These are phyloP conservation scores for Melinaea marsaeus DNA, from an alignment of 2,888 invertebrate species.

Conservation along the genomic window DNA sequence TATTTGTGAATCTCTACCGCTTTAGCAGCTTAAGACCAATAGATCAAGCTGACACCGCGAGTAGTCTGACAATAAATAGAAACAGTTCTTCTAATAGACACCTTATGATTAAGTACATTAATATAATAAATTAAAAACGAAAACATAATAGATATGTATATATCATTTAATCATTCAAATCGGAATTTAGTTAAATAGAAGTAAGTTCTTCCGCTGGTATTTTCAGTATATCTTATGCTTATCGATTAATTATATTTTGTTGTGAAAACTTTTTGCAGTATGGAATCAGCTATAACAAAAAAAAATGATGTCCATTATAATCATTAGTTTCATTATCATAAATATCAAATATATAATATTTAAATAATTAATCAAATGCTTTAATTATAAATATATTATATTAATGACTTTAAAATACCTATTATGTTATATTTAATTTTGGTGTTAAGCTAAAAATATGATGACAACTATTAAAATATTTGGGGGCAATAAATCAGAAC, in stretches of 20 bases:
- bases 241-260: slow-evolving; percentile 50
- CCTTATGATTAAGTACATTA: not conserved
- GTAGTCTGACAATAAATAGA: slow-evolving; percentile 19
- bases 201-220: slow-evolving; percentile 17
- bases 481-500: slow-evolving; percentile 13
- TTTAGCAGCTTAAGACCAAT: slow-evolving; percentile 36
- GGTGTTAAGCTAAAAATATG: not conserved
- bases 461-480: slow-evolving; percentile 1
- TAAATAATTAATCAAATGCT: too few relatives aligned
- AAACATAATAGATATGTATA: too few relatives aligned
- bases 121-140: not conserved
- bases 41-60: slow-evolving; percentile 39
- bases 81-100: not conserved
- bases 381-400: too few relatives aligned
- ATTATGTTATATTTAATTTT: too few relatives aligned
- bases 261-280: slow-evolving; percentile 57
- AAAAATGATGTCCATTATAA: not conserved
- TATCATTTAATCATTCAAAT: too few relatives aligned
- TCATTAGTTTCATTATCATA: too few relatives aligned
- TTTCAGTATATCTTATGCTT: slow-evolving; percentile 13
- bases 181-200: not conserved
- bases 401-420: too few relatives aligned
- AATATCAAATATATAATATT: too few relatives aligned
- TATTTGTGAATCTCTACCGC: slow-evolving; percentile 61
- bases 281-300: slow-evolving; percentile 51